Evolutionary conservation across 2,113 vertebrate genomes (phyloP), one percentile per base, ranked within the genome.

Genomic region (Rhinolophus ferrumequinum): DNA sequence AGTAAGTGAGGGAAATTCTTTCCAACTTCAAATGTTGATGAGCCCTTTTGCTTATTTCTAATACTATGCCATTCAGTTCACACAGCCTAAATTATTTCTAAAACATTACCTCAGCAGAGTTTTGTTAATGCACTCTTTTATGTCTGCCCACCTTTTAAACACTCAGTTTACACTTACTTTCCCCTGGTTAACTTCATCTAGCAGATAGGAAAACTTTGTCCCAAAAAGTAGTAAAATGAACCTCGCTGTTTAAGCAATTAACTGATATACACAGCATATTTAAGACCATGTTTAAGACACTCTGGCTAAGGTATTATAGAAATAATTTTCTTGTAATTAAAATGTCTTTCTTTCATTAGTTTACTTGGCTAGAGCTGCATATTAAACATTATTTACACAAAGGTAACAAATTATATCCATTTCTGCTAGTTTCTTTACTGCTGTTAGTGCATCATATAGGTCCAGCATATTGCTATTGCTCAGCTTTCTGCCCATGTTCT

Each of bases 331-430:
- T 96, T 33, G 90, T 83, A 93, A 88, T 76, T 93, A 97, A 94
- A 56, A 93, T 95, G 67, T 10, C 41, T 97, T 97, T 97, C 69
- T 97, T 72, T 67, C 86, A 44, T 94, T 90, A 96, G 72, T 79
- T 89, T 19, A 44, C 33, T 30, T 26, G 26, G 58, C 24, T 97
- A 94, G n/a, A 58, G 19, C 79, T 83, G 41, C 50, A 73, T 35
- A 64, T 90, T 97, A 91, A 93, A 80, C 64, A 28, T 92, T 97
- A 96, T 97, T 97, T 97, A 80, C 77, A 96, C 47, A 92, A 67
- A 94, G 28, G 33, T 47, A 52, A 3, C 77, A 94, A 88, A 62
- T 95, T 95, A 86, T 18, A 80, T 93, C 30, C 35, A 97, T 89
- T 89, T 94, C 3, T 90, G 56, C 73, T 96, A 38, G 3, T 96